Evolutionary conservation across 2,888 invertebrate species (phyloP).

Genomic region (Ectemnius continuus): DNA sequence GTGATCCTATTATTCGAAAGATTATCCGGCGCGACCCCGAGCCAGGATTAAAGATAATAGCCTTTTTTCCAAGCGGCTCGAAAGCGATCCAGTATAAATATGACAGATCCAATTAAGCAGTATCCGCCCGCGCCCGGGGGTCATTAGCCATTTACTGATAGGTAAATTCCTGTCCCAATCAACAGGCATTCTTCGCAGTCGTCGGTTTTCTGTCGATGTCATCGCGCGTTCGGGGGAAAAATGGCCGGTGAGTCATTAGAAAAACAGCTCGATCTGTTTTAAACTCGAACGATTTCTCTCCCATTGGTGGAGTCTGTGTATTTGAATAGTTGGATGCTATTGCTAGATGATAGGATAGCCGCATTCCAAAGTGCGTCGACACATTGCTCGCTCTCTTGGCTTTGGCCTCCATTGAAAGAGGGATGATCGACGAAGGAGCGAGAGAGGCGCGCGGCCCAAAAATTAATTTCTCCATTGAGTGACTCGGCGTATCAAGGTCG

Average conservation of each 20-base stretch:
- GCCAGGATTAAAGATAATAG: constrained; percentile 9
- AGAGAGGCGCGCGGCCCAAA: constrained; percentile 15
- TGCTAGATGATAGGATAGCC: no score
- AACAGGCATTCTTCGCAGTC: constrained; percentile 65
- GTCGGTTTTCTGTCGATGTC: constrained; percentile 63
- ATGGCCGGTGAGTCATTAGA: constrained; percentile 15
- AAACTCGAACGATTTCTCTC: no score
- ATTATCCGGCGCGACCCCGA: constrained; percentile 5
- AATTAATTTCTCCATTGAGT: constrained; percentile 49
- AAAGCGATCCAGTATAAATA: constrained; percentile 33
- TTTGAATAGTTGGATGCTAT: no score
- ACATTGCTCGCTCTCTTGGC: no score
- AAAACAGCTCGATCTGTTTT: not conserved
- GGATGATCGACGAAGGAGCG: not conserved
- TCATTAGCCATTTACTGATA: constrained; percentile 67
- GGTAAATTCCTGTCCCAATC: constrained; percentile 65
- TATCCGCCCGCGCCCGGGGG: constrained; percentile 51
- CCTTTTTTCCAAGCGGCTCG: constrained; percentile 22
- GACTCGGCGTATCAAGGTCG: constrained; percentile 56
- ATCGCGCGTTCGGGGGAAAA: constrained; percentile 44
- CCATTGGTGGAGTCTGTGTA: no score
- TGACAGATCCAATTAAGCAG: constrained; percentile 64
- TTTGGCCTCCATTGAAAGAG: no score
- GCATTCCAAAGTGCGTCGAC: no score
- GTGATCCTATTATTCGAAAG: constrained; percentile 6